Conservation (phyloP, 2,797 vertebrate species). For the Clarias fuscus region DNA sequence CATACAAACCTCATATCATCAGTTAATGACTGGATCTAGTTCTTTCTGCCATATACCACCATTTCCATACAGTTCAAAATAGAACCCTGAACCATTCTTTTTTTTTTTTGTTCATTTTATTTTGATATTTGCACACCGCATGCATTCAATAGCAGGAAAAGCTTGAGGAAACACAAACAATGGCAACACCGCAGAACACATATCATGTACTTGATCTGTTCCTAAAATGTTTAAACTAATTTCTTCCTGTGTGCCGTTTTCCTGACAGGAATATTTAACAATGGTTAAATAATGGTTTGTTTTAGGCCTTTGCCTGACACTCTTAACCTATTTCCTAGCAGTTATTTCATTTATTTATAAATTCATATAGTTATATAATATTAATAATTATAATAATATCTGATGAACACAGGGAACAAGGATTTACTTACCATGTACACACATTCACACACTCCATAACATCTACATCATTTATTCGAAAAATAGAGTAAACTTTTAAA, state of each 20-base stretch:
- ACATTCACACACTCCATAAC: not conserved
- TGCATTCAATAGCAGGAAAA: conserved; percentile 5
- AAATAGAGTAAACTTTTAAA: no score
- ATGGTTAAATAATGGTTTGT: not conserved
- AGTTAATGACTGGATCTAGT: no score
- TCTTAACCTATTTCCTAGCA: not conserved
- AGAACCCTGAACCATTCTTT: no score
- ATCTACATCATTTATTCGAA: no score
- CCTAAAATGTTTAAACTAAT: not conserved
- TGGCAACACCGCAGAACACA: not conserved
- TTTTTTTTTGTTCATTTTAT: no score
- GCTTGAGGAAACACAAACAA: conserved; percentile 11
- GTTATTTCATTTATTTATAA: not conserved
- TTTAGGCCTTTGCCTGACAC: not conserved
- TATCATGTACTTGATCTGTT: not conserved
- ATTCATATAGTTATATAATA: not conserved
- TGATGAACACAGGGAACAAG: not conserved
- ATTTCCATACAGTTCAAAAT: no score
- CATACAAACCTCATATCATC: no score
- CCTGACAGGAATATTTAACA: not conserved
- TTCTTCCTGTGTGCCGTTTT: not conserved
- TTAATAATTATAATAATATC: not conserved
- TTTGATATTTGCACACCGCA: no score
- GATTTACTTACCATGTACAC: not conserved
- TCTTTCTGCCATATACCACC: no score